Percentiles rank a stretch among this genome's conserved stretches.
phyloP scores from a whole-genome alignment of 2,888 invertebrate genomes.

The Poecilus cupreus region DNA sequence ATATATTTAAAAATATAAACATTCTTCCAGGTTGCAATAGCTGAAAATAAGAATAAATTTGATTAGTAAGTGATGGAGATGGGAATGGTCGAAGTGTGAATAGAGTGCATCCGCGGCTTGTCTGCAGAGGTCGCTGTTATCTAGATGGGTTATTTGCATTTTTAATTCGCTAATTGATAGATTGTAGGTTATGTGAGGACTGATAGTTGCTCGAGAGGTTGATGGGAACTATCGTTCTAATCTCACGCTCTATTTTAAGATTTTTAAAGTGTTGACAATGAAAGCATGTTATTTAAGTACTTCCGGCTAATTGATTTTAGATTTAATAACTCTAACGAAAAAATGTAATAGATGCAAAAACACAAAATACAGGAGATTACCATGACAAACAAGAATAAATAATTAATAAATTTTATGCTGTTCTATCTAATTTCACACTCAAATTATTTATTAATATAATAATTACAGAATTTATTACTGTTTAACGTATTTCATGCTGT shows the following conservation, averaged over 20 bases:
- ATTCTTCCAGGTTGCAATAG: no score
- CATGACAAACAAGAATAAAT: constrained; percentile 35
- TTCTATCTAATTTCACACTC: constrained; percentile 17
- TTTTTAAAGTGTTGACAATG: not conserved
- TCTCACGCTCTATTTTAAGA: not conserved
- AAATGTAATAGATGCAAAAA: no score
- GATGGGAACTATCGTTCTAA: not conserved
- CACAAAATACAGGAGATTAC: constrained; percentile 19
- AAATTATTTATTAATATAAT: not conserved
- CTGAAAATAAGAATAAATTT: no score
- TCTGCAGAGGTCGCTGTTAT: not conserved
- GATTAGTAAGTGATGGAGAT: no score
- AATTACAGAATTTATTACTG: not conserved
- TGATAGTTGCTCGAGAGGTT: not conserved
- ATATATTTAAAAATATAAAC: no score
- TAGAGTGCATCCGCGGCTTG: not conserved
- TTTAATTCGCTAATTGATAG: constrained; percentile 42
- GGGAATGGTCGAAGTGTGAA: no score
- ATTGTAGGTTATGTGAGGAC: not conserved
- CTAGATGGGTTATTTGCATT: constrained; percentile 31
- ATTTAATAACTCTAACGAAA: not conserved
- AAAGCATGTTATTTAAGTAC: not conserved
- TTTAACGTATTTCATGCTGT: not conserved
- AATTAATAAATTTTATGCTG: constrained; percentile 35
- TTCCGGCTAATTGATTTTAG: constrained; percentile 31